A percentile compares a stretch with the other conserved stretches of the same genome.
These are phyloP conservation scores for Gallinago stenura DNA, from an alignment of 2,797 vertebrate species.

Conservation along the genomic window DNA sequence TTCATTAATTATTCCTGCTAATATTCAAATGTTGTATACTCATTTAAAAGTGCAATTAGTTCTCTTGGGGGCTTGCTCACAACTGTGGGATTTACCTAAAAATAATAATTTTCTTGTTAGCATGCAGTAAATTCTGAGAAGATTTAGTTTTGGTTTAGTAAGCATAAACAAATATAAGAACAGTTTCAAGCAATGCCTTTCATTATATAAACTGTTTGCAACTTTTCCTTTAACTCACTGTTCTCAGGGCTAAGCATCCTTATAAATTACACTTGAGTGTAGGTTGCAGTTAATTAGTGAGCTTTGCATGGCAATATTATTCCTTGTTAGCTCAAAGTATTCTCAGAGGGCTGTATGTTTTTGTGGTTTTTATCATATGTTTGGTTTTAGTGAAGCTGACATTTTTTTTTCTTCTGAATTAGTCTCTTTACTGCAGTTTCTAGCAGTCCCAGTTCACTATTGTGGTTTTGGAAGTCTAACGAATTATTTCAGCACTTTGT, in stretches of 20 bases:
- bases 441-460: not conserved
- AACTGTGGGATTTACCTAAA: conserved; percentile 47
- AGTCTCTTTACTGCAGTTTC: not conserved
- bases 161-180: conserved; percentile 51
- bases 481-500: not conserved
- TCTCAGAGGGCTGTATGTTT: conserved; percentile 3
- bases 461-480: not conserved
- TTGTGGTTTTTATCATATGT: not conserved
- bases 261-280: conserved; percentile 19
- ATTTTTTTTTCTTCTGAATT: not conserved
- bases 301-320: not conserved
- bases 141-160: conserved; percentile 32
- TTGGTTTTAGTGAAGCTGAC: not conserved
- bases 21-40: conserved; percentile 38
- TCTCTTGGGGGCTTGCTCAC: conserved; percentile 21
- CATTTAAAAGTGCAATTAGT: conserved; percentile 43
- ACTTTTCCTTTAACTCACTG: not conserved
- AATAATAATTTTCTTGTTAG: conserved; percentile 46
- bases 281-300: conserved; percentile 41
- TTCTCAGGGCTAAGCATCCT: conserved; percentile 8
- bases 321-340: conserved; percentile 37
- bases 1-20: conserved; percentile 48
- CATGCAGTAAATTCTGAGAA: conserved; percentile 27
- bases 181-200: not conserved
- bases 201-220: not conserved